These are phyloP conservation scores for Drosophila subsilvestris DNA, from an alignment of 2,888 invertebrate genomes.

Conservation along the genomic window DNA sequence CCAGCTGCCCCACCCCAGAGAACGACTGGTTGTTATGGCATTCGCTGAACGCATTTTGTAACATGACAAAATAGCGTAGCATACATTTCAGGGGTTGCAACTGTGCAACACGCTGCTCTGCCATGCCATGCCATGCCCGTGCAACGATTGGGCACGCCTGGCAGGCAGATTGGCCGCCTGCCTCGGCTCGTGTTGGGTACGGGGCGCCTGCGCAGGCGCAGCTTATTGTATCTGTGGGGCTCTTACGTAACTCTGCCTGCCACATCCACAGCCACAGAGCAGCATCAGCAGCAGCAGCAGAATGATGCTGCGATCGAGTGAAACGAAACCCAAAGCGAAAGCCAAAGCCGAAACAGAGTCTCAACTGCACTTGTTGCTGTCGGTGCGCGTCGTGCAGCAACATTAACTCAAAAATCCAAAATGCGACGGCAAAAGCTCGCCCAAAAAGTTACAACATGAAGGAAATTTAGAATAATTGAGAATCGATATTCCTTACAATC, in stretches of 20 bases:
- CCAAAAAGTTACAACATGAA: not conserved
- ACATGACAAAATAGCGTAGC: slow-evolving; percentile 65
- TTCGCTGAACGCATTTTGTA: slow-evolving; percentile 64
- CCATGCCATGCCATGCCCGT: not conserved
- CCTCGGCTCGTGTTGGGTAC: not conserved
- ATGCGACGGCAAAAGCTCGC: slow-evolving; percentile 20
- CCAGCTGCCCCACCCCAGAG: not conserved
- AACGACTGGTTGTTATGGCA: slow-evolving; percentile 73
- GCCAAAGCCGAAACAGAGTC: slow-evolving; percentile 61
- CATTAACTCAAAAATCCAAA: slow-evolving; percentile 20
- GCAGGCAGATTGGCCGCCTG: slow-evolving; percentile 53
- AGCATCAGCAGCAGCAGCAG: slow-evolving; percentile 13
- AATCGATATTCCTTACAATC: not conserved
- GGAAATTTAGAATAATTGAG: not conserved
- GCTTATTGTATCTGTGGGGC: slow-evolving; percentile 32
- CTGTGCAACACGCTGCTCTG: slow-evolving; percentile 52
- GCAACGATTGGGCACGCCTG: slow-evolving; percentile 58
- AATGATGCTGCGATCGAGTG: slow-evolving; percentile 27
- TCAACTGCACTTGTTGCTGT: slow-evolving; percentile 82
- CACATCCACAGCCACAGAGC: slow-evolving; percentile 5
- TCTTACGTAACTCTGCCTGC: slow-evolving; percentile 62
- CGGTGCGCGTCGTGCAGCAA: slow-evolving; percentile 44
- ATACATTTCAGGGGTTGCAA: slow-evolving; percentile 78
- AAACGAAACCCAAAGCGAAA: slow-evolving; percentile 13
- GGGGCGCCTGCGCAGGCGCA: slow-evolving; percentile 71